A percentile compares a stretch with the other conserved stretches of the same genome.
Evolutionary conservation across 2,888 invertebrate species (phyloP).

Genomic region (Nematopogon swammerdamellus): DNA sequence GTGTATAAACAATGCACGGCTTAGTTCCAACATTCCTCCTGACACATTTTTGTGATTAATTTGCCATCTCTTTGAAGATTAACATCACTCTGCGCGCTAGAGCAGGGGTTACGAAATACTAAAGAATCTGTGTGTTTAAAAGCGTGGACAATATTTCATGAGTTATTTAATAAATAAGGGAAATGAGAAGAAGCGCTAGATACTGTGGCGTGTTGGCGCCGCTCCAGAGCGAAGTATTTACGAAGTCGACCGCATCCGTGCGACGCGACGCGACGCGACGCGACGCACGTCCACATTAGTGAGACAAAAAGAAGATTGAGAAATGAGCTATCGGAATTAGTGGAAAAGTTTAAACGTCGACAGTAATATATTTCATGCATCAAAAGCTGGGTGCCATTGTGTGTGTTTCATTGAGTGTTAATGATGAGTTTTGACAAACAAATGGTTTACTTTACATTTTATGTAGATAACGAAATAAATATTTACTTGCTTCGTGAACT

Average conservation of each 20-base stretch:
- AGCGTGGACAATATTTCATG: not conserved
- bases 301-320: not conserved
- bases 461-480: too few relatives aligned
- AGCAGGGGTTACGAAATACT: not conserved
- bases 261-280: not conserved
- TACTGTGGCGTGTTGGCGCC: not conserved
- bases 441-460: too few relatives aligned
- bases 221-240: not conserved
- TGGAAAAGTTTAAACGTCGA: not conserved
- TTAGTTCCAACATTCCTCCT: not conserved
- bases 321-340: not conserved
- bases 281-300: too few relatives aligned
- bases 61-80: not conserved
- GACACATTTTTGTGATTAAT: not conserved
- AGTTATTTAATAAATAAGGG: not conserved
- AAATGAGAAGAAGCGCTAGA: not conserved
- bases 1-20: too few relatives aligned
- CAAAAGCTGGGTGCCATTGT: too few relatives aligned
- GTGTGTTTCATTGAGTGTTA: too few relatives aligned
- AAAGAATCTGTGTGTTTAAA: not conserved
- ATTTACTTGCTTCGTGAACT: too few relatives aligned
- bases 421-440: too few relatives aligned
- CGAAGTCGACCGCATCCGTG: not conserved
- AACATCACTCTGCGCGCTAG: not conserved
- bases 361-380: too few relatives aligned